These are phyloP conservation scores for Tachycineta bicolor DNA, from an alignment of 2,113 vertebrate genomes.

Conservation along the genomic window DNA sequence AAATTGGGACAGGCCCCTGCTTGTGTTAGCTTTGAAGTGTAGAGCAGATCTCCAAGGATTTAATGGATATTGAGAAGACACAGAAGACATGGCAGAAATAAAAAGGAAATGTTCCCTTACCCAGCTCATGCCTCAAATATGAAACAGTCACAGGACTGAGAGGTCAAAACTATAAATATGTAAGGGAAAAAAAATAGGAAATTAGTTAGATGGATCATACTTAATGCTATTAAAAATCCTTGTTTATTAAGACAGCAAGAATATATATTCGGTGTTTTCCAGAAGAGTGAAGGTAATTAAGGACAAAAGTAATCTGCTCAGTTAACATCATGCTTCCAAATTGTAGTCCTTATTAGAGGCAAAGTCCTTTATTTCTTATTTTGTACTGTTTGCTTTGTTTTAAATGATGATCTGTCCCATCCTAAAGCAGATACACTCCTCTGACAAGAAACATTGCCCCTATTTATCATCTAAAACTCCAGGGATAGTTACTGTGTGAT, in stretches of 20 bases:
- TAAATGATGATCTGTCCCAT: neutral
- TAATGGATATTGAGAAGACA: neutral
- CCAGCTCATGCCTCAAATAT: neutral
- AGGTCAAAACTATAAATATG: slow-evolving; percentile 25
- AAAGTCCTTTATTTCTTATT: neutral
- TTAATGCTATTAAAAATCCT: neutral
- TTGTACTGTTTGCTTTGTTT: neutral
- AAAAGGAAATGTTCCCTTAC: neutral
- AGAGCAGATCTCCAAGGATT: neutral
- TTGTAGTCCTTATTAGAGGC: neutral
- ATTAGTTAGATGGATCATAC: neutral
- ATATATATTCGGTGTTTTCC: neutral
- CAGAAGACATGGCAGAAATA: neutral
- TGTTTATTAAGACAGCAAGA: neutral
- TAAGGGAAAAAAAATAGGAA: neutral
- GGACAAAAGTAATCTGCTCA: neutral
- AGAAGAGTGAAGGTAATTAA: neutral
- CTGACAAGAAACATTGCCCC: slow-evolving; percentile 16
- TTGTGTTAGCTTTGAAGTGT: neutral
- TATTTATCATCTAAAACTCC: neutral
- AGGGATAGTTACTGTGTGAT: neutral
- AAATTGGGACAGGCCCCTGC: neutral
- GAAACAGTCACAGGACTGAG: neutral
- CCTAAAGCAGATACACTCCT: neutral
- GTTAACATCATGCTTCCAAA: neutral